Percentiles rank a stretch among this genome's conserved stretches.
phyloP scores from a whole-genome alignment of 1,140 invertebrate species.

The Neoseiulus cucumeris region DNA sequence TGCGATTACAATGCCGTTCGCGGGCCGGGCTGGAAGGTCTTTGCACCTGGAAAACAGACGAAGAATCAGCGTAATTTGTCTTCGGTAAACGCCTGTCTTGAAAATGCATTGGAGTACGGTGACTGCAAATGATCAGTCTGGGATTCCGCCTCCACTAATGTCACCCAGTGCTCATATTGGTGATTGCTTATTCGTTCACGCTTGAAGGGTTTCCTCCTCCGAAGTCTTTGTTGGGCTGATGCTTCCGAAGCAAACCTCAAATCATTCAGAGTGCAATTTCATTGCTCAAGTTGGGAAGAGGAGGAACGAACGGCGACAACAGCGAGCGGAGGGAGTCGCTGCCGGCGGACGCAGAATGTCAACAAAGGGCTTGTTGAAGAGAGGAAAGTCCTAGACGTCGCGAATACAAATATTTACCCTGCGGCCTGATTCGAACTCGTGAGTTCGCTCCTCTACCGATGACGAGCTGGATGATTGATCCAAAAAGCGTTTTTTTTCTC shows the following conservation, averaged over 20 bases:
- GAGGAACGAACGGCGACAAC: too few species aligned
- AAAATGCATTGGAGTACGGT: not conserved
- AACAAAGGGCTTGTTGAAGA: constrained; percentile 1
- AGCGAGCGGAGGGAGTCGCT: not conserved
- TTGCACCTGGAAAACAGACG: constrained; percentile 45
- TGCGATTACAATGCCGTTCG: constrained; percentile 82
- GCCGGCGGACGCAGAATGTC: not conserved
- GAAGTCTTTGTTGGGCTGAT: too few species aligned
- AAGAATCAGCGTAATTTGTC: constrained; percentile 12
- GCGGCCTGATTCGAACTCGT: not conserved
- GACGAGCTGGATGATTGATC: too few species aligned
- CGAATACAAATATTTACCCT: constrained; percentile 7
- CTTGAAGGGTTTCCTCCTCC: too few species aligned
- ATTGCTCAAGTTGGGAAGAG: too few species aligned
- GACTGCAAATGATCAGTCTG: too few species aligned
- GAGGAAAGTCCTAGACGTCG: not conserved
- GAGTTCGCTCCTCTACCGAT: not conserved
- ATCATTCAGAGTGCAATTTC: too few species aligned
- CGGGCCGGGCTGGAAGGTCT: constrained; percentile 58
- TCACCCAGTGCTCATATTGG: too few species aligned
- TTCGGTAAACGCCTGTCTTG: too few species aligned
- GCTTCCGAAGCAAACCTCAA: not conserved
- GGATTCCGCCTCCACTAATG: too few species aligned
- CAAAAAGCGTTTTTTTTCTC: too few species aligned
- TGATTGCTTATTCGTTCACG: too few species aligned